phyloP scores from a whole-genome alignment of 1,140 invertebrate genomes.

The Leptinotarsa defecta region DNA sequence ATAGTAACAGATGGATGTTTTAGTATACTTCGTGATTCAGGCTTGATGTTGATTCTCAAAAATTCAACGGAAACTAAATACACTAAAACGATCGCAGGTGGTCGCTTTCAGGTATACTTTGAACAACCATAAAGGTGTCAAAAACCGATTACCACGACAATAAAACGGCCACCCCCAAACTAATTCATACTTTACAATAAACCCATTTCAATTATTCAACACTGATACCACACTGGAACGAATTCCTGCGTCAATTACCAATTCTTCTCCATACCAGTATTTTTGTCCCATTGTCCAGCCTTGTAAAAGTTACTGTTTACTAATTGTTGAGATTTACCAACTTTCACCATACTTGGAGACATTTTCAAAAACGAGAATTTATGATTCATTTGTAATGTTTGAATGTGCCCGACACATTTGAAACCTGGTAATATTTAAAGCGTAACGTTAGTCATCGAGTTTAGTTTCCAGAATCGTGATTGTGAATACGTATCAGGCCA shows the following conservation, averaged over 20 bases:
- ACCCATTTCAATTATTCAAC: not conserved
- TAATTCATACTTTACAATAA: not conserved
- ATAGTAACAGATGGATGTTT: too few species aligned
- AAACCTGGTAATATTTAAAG: too few species aligned
- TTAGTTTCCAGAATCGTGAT: too few species aligned
- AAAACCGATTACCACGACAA: slow-evolving; percentile 5
- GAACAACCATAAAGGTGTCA: not conserved
- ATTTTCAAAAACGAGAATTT: not conserved
- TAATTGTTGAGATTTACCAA: not conserved
- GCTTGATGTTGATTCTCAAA: too few species aligned
- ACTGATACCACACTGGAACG: not conserved
- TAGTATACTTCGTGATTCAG: too few species aligned
- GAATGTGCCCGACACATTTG: too few species aligned
- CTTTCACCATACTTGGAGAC: not conserved
- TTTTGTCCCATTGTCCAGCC: not conserved
- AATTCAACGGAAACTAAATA: too few species aligned
- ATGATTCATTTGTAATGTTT: too few species aligned
- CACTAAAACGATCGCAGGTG: too few species aligned
- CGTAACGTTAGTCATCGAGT: too few species aligned
- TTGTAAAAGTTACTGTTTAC: not conserved
- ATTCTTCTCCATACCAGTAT: not conserved
- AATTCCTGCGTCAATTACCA: not conserved
- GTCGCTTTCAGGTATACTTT: not conserved
- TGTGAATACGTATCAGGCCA: too few species aligned
- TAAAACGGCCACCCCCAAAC: not conserved